phyloP scores from a whole-genome alignment of 2,888 invertebrate species.

The Megaustenia siamemsis region DNA sequence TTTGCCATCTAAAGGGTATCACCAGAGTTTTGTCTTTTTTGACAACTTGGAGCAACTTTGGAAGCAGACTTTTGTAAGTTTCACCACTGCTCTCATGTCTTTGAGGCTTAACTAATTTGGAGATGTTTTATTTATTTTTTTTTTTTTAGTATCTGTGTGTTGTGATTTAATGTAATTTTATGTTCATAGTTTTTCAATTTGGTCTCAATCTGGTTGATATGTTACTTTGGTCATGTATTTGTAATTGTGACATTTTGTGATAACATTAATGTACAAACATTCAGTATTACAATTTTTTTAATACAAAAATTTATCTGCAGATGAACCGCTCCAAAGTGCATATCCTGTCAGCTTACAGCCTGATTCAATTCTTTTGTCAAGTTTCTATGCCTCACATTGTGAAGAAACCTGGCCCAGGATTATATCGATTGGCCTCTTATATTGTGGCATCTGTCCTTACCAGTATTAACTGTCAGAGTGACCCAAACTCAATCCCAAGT shows the following conservation, averaged over 20 bases:
- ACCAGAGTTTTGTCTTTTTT: constrained; percentile 30
- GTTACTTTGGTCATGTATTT: neutral
- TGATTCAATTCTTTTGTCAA: constrained; percentile 32
- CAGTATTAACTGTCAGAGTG: constrained; percentile 1
- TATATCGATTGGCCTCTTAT: constrained; percentile 8
- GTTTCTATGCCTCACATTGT: constrained; percentile 8
- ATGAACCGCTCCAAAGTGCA: constrained; percentile 25
- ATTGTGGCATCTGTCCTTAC: constrained; percentile 37
- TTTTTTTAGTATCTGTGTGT: neutral
- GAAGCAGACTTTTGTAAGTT: constrained; percentile 48
- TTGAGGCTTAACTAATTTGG: neutral
- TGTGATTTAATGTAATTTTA: neutral
- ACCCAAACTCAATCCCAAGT: neutral
- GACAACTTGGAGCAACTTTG: constrained; percentile 45
- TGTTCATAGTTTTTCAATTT: no score
- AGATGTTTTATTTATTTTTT: neutral
- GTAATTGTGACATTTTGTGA: no score
- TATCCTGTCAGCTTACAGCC: constrained; percentile 43
- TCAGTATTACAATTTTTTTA: no score
- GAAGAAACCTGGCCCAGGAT: constrained; percentile 35
- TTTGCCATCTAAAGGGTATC: constrained; percentile 29
- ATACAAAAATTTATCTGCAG: constrained; percentile 27
- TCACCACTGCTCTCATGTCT: neutral
- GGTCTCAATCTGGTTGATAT: no score
- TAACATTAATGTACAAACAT: no score